Evolutionary conservation across 2,797 vertebrate genomes (phyloP), one percentile per base, ranked within the genome.

Genomic region (Anolis apletophallus): DNA sequence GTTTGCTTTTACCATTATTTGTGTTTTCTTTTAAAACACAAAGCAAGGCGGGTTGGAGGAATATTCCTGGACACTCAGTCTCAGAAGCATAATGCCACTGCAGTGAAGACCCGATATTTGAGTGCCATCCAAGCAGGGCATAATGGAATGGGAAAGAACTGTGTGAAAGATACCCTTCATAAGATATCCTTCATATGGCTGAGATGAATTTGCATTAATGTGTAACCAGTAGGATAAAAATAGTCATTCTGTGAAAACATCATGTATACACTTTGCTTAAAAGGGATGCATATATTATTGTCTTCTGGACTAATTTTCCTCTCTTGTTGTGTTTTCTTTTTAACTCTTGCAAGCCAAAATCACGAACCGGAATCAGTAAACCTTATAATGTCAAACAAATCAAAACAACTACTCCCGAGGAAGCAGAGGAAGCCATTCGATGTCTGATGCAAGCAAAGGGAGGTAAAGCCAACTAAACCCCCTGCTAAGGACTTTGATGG

Each of bases 371-470:
- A 71, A 97, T 97, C 89, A 97, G 97, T 82, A 97, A 97, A 85
- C 97, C 97, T 29, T 97, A 97, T 76, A 97, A 97, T 0, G 97
- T 97, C 73, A 97, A 96, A 90, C 97, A 97, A 90, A 97, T 97
- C 93, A 97, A 97, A 94, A 97, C 97, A 3, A 96, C 96, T 74
- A 97, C 96, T 7, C 94, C 96, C 10, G 92, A 95, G 91, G 97
- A 97, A 93, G 97, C 97, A 1, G 96, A 97, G 91, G 96, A 94
- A 89, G 95, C 97, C 0, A 97, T 97, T 87, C 93, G 96, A 40
- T 96, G 95, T 92, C 95, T 97, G 46, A 96, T 97, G 95, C 96
- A 96, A 91, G 94, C 93, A 73, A 95, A 93, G 90, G 95, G 93
- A 94, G 96, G 97, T 97, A 61, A 93, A 88, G 23, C 46, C 3